A percentile compares a stretch with the other conserved stretches of the same genome.
These are phyloP conservation scores for Aromia moschata DNA, from an alignment of 2,888 invertebrate genomes.

Conservation along the genomic window DNA sequence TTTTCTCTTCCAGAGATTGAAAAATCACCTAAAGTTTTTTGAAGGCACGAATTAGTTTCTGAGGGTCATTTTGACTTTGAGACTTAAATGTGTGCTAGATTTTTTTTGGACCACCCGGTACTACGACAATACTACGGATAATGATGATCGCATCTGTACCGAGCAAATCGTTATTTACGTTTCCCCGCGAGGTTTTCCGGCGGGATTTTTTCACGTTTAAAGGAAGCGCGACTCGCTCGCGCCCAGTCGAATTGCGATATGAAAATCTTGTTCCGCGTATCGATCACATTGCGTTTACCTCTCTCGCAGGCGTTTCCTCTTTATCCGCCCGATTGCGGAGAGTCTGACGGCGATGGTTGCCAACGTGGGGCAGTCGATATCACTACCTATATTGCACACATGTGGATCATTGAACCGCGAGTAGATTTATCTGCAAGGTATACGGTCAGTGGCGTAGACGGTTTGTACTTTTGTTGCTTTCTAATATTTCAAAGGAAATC, in stretches of 20 bases:
- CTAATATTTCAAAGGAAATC: too few relatives aligned
- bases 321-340: constrained; percentile 13
- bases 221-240: constrained; percentile 2
- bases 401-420: constrained; percentile 34
- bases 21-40: too few relatives aligned
- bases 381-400: constrained; percentile 34
- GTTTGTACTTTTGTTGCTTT: background rate
- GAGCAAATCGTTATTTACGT: constrained; percentile 5
- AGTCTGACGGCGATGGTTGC: constrained; percentile 18
- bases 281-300: constrained; percentile 32
- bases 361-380: constrained; percentile 30
- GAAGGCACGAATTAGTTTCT: too few relatives aligned
- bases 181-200: background rate
- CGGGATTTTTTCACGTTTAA: background rate
- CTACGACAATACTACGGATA: too few relatives aligned
- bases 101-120: too few relatives aligned
- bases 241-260: constrained; percentile 29
- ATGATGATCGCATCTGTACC: too few relatives aligned
- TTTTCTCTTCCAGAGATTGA: too few relatives aligned
- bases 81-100: too few relatives aligned
- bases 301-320: constrained; percentile 13
- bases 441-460: constrained; percentile 12
- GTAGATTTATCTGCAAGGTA: constrained; percentile 36
- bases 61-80: too few relatives aligned
- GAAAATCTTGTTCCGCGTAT: constrained; percentile 34